These are phyloP conservation scores for Ceratina calcarata DNA, from an alignment of 1,140 invertebrate genomes.

Conservation along the genomic window DNA sequence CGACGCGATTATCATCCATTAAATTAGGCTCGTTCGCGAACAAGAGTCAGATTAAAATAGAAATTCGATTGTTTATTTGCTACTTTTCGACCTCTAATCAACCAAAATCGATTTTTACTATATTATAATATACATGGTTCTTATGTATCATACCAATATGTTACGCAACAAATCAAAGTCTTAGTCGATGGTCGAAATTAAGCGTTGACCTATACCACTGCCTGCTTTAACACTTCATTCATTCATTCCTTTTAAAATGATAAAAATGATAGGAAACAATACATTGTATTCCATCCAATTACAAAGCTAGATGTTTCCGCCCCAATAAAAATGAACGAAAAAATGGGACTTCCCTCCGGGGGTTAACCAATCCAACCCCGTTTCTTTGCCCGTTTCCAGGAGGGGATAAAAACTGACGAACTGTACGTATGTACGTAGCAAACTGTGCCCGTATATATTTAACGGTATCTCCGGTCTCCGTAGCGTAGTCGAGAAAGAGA, in stretches of 20 bases:
- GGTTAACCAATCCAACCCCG: neutral
- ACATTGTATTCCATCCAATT: too few relatives aligned
- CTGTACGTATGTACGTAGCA: neutral
- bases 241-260: neutral
- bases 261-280: too few relatives aligned
- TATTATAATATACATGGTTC: too few relatives aligned
- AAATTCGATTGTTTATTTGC: too few relatives aligned
- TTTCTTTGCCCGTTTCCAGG: neutral
- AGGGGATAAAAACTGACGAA: neutral
- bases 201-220: neutral
- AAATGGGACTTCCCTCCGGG: neutral
- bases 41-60: too few relatives aligned
- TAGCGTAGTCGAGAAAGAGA: neutral
- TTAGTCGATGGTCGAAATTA: neutral
- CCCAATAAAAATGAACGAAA: neutral
- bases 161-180: too few relatives aligned
- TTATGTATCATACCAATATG: too few relatives aligned
- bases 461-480: neutral
- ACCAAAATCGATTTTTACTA: too few relatives aligned
- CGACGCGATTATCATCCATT: neutral
- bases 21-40: neutral
- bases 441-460: conserved; percentile 6
- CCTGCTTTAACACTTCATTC: neutral
- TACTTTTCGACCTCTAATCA: too few relatives aligned
- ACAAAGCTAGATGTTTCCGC: too few relatives aligned